Conservation (phyloP, 2,888 invertebrate genomes). For the Idaea aversata region DNA sequence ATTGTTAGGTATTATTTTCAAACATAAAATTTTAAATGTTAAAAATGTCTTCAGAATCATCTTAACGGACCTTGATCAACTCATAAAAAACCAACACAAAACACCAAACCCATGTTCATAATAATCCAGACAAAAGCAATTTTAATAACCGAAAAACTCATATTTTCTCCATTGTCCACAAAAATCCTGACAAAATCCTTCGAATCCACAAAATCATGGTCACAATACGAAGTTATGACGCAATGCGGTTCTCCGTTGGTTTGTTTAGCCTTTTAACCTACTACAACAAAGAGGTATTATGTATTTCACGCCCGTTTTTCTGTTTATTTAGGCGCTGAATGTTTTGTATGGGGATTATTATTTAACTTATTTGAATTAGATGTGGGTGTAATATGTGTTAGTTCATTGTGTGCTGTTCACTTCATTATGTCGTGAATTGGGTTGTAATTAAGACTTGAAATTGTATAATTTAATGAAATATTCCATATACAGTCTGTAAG, state of each 20-base stretch:
- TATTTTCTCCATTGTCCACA: conserved; percentile 17
- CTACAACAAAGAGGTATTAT: conserved; percentile 21
- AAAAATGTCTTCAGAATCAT: not conserved
- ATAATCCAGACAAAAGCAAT: conserved; percentile 12
- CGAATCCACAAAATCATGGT: conserved; percentile 20
- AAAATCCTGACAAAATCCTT: conserved; percentile 11
- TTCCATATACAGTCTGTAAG: not conserved
- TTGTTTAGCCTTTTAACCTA: conserved; percentile 25
- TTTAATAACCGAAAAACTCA: conserved; percentile 17
- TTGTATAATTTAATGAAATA: not conserved
- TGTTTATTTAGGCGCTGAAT: conserved; percentile 21
- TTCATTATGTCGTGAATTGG: not conserved
- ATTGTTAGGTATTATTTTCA: no score
- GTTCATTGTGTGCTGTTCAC: not conserved
- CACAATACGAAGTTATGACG: conserved; percentile 36
- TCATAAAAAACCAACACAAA: conserved; percentile 9
- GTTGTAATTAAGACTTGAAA: not conserved
- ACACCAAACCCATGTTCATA: conserved; percentile 10
- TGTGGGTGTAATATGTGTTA: not conserved
- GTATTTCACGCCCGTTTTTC: conserved; percentile 21
- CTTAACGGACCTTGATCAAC: conserved; percentile 6
- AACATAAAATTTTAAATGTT: not conserved
- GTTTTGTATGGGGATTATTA: conserved; percentile 10
- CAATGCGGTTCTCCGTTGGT: conserved; percentile 36
- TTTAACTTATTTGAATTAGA: not conserved